Evolutionary conservation across 2,888 invertebrate genomes (phyloP), one percentile per base, ranked within the genome.

Genomic region (Cephus rjabovi): DNA sequence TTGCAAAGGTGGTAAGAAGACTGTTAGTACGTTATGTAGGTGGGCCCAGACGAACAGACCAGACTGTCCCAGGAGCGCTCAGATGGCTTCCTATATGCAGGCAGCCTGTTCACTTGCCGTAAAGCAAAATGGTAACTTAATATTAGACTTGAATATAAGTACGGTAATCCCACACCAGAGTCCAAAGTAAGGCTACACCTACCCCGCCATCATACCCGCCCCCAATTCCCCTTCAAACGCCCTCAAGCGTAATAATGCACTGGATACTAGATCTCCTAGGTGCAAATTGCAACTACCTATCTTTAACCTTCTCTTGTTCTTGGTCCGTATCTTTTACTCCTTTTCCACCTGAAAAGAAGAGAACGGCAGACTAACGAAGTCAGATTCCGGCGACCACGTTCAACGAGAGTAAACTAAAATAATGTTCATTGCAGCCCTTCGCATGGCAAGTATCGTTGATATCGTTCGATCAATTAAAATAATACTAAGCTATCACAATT

Each of bases 51-150:
- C 86, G 85, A 84, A 82, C 86, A 84, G 84, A 86, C 85, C 86
- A 87, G 87, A 90, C 90, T 91, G 91, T 89, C 89, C 87, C 88
- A 86, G 85, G 87, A 87, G 87, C 87, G 86, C 86, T 90, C 90
- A 85, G 90, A 89, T 90, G 91, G 91, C 91, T 91, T 91, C 91
- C 91, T 91, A 91, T 91, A 91, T 91, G 91, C 91, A 87, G 91
- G 91, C 91, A 88, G 88, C 89, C 90, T 91, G 91, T 91, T 91
- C 91, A 90, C 90, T 90, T 90, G 91, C 88, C 91, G 91, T 90
- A 90, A 91, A 91, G 90, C 89, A 90, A 89, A 90, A 89, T 88
- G 90, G 91, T 91, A 91, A 91, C 90, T 90, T 88, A 91, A 91
- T 91, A 90, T 91, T 89, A 89, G 89, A 89, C 87, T 87, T 89